A percentile compares a stretch with the other conserved stretches of the same genome.
Evolutionary conservation across 2,797 vertebrate genomes (phyloP).

Genomic region (Prionace glauca): DNA sequence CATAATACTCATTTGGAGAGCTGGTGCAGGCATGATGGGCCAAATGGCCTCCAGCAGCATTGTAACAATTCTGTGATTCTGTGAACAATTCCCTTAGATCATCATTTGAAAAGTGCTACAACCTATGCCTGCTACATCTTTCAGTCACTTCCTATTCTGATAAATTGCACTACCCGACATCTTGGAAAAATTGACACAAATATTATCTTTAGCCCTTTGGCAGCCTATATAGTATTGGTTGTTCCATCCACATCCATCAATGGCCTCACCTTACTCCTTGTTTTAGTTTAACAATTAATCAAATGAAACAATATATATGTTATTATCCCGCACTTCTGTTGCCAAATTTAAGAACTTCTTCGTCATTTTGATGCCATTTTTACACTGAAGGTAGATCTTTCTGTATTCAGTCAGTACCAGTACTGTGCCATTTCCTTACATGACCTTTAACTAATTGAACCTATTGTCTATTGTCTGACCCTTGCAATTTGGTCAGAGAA

Average conservation of each 20-base stretch:
- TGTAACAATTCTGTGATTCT: no score
- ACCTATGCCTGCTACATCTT: neutral
- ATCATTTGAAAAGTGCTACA: neutral
- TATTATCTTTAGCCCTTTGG: neutral
- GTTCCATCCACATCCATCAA: neutral
- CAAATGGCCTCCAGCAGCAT: no score
- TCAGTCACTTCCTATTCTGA: no score
- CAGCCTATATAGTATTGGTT: neutral
- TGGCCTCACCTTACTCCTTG: neutral
- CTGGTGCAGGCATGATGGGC: no score
- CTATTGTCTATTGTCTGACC: neutral
- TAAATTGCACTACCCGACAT: no score
- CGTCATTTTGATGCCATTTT: neutral
- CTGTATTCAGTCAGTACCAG: neutral
- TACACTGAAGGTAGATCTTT: neutral
- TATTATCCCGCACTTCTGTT: neutral
- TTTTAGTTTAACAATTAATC: neutral
- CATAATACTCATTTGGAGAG: no score
- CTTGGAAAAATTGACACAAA: neutral
- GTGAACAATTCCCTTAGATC: neutral
- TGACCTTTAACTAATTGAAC: neutral
- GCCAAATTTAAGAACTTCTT: neutral
- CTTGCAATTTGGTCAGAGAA: neutral
- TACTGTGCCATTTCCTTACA: neutral
- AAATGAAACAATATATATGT: neutral